These are phyloP conservation scores for Parauchenoglanis punctatus DNA, from an alignment of 2,797 vertebrate species.

Conservation along the genomic window DNA sequence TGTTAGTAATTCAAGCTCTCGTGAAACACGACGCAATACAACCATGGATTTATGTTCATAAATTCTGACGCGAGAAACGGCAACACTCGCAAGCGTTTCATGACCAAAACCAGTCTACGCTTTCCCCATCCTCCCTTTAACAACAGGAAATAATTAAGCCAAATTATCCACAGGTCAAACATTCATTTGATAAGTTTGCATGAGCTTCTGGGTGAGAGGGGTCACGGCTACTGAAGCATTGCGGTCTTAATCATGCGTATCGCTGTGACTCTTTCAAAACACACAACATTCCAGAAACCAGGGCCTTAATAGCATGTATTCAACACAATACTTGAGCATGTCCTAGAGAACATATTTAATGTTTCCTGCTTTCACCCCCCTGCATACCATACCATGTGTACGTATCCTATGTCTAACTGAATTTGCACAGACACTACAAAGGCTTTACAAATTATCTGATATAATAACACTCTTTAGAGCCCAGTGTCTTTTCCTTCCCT, in stretches of 20 bases:
- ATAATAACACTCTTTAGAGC: constrained; percentile 51
- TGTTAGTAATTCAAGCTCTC: background rate
- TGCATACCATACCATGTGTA: constrained; percentile 8
- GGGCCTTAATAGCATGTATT: constrained; percentile 49
- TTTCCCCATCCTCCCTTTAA: constrained; percentile 68
- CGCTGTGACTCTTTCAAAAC: constrained; percentile 74
- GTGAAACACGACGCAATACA: background rate
- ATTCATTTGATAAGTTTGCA: constrained; percentile 83
- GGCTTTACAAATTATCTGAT: constrained; percentile 33
- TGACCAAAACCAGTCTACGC: constrained; percentile 61
- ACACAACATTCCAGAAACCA: constrained; percentile 54
- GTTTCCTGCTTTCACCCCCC: constrained; percentile 18
- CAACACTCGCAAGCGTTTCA: constrained; percentile 25
- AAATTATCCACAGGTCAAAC: constrained; percentile 88
- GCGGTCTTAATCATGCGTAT: constrained; percentile 70
- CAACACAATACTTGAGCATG: constrained; percentile 25
- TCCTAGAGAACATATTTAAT: constrained; percentile 19
- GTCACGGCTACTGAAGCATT: constrained; percentile 79
- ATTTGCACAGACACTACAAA: constrained; percentile 14
- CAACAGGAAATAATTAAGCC: constrained; percentile 87
- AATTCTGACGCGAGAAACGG: constrained; percentile 1
- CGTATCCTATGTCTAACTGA: background rate
- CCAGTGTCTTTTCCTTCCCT: constrained; percentile 35
- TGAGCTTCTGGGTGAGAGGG: constrained; percentile 77
- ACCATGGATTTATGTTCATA: constrained; percentile 10